Evolutionary conservation across 2,113 vertebrate genomes (phyloP).

Genomic region (Mesitornis unicolor): DNA sequence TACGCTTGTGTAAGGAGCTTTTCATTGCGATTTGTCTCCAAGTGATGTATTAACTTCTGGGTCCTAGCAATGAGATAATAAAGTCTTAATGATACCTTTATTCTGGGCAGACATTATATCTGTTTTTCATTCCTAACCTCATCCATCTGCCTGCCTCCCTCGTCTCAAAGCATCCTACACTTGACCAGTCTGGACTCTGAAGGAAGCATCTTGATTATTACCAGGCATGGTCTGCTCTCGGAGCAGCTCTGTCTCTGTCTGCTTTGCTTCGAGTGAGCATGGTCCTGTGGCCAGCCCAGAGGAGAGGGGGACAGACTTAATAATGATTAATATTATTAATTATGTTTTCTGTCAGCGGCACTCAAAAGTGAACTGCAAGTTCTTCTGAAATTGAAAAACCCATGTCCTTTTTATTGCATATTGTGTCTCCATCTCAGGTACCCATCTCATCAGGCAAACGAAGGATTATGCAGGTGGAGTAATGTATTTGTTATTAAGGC

Average conservation of each 20-base stretch:
- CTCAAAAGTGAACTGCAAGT: neutral
- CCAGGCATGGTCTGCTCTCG: neutral
- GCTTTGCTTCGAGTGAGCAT: neutral
- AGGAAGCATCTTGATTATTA: neutral
- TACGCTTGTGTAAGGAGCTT: neutral
- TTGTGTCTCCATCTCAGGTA: neutral
- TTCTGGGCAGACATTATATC: neutral
- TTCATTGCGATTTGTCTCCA: neutral
- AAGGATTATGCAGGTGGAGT: neutral
- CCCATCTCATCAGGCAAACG: neutral
- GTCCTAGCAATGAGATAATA: too few species aligned
- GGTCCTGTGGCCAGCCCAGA: neutral
- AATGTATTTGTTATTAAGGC: neutral
- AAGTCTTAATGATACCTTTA: accelerated
- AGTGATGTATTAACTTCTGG: neutral
- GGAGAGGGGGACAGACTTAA: too few species aligned
- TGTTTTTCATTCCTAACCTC: neutral
- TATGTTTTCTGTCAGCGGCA: neutral
- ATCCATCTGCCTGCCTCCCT: neutral
- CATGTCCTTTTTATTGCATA: neutral
- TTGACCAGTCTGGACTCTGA: neutral
- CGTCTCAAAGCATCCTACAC: neutral
- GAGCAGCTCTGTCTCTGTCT: neutral
- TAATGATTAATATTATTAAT: too few species aligned
- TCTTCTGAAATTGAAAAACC: neutral